These are phyloP conservation scores for Marcusenius ussheri DNA, from an alignment of 2,113 vertebrate species.

Conservation along the genomic window DNA sequence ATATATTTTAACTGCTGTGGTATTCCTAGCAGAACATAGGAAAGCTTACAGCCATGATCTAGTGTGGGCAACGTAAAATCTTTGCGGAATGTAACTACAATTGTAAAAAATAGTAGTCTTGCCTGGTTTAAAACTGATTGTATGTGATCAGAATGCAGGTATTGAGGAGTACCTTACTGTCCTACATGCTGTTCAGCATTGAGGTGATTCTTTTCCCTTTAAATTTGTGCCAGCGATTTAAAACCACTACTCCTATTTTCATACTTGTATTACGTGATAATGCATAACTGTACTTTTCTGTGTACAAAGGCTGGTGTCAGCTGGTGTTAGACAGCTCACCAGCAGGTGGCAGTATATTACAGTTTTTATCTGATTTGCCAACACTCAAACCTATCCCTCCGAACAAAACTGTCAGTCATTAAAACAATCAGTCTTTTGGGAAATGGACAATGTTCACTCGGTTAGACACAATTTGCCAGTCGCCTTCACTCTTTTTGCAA, in stretches of 20 bases:
- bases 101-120: background rate
- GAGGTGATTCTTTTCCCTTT: background rate
- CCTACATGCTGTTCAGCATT: background rate
- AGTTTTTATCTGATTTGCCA: background rate
- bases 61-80: background rate
- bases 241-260: background rate
- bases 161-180: background rate
- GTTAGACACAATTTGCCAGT: background rate
- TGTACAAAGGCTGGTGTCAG: background rate
- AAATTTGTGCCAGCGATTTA: background rate
- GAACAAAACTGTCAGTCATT: background rate
- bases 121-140: background rate
- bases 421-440: background rate
- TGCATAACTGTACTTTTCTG: background rate
- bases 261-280: background rate
- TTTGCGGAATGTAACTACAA: background rate
- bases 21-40: background rate
- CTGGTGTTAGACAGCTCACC: background rate
- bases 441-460: background rate
- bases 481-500: background rate
- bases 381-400: background rate
- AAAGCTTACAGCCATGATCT: background rate
- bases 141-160: background rate
- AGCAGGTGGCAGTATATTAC: background rate
- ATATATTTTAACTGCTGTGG: background rate